A percentile compares a stretch with the other conserved stretches of the same genome.
phyloP scores from a whole-genome alignment of 2,797 vertebrate species.

The Clarias laeviceps region DNA sequence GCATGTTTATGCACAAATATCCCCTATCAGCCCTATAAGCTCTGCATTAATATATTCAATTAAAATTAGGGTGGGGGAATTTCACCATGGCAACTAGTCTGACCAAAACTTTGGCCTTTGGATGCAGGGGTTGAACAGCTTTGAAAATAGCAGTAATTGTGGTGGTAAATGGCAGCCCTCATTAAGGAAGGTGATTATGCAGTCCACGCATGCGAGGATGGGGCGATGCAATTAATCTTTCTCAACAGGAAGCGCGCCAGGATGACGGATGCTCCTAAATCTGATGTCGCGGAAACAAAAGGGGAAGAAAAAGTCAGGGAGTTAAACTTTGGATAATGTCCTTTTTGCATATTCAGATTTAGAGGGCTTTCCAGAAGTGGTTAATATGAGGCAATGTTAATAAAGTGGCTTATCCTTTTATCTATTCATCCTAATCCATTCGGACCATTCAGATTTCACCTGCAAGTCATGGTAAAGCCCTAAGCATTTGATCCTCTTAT shows the following conservation, averaged over 20 bases:
- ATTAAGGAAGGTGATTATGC: constrained; percentile 77
- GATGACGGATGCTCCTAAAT: constrained; percentile 60
- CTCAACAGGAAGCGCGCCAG: constrained; percentile 76
- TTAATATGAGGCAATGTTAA: constrained; percentile 39
- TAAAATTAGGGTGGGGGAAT: constrained; percentile 43
- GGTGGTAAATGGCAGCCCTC: constrained; percentile 65
- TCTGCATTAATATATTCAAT: constrained; percentile 57
- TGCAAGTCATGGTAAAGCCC: constrained; percentile 12
- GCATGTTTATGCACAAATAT: constrained; percentile 40
- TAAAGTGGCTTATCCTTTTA: constrained; percentile 26
- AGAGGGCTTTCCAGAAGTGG: constrained; percentile 62
- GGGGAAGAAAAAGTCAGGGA: constrained; percentile 70
- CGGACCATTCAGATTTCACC: constrained; percentile 8
- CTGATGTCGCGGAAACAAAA: constrained; percentile 75
- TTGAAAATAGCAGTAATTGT: constrained; percentile 60
- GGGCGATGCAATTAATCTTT: constrained; percentile 81
- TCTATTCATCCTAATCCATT: constrained; percentile 11
- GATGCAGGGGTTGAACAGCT: constrained; percentile 51
- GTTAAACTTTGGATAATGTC: constrained; percentile 74
- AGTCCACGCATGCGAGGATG: constrained; percentile 72
- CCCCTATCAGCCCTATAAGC: constrained; percentile 43
- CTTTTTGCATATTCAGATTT: constrained; percentile 70
- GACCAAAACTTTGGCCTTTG: constrained; percentile 58
- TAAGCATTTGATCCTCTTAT: constrained; percentile 21
- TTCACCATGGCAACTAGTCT: constrained; percentile 51